Evolutionary conservation across 2,888 invertebrate species (phyloP).

Genomic region (Liopterus haemorrhoidalis): DNA sequence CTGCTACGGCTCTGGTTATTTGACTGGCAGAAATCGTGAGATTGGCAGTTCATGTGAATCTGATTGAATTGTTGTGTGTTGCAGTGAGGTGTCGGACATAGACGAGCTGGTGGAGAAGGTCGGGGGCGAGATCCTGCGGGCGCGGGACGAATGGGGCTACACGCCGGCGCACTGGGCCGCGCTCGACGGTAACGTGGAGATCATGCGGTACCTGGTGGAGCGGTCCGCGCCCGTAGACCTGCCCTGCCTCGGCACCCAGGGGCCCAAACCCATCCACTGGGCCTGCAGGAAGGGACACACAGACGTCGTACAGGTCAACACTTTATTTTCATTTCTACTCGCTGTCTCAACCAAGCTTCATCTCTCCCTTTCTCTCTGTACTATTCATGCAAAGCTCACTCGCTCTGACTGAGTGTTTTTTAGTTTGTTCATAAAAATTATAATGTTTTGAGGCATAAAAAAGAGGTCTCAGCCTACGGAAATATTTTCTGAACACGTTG

Average conservation of each 20-base stretch:
- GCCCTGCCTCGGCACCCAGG: constrained; percentile 81
- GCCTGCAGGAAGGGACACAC: constrained; percentile 88
- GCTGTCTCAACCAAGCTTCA: too few species aligned
- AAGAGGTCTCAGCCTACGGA: too few species aligned
- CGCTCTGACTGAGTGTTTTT: too few species aligned
- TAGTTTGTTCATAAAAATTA: too few species aligned
- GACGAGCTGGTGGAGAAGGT: constrained; percentile 78
- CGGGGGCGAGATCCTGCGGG: constrained; percentile 69
- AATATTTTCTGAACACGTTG: too few species aligned
- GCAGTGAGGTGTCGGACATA: constrained; percentile 74
- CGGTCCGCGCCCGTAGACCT: constrained; percentile 77
- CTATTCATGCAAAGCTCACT: too few species aligned
- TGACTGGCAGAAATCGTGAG: not conserved
- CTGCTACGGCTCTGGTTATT: not conserved
- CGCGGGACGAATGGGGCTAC: constrained; percentile 86
- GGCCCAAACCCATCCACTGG: constrained; percentile 90
- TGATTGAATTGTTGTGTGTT: constrained; percentile 32
- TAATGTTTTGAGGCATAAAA: too few species aligned
- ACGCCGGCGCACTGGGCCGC: constrained; percentile 92
- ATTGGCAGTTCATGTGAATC: too few species aligned
- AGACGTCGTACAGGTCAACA: constrained; percentile 77
- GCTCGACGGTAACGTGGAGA: constrained; percentile 82
- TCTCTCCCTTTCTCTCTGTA: too few species aligned
- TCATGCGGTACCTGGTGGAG: constrained; percentile 81
- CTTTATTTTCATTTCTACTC: too few species aligned